Evolutionary conservation across 1,140 invertebrate genomes (phyloP).

Genomic region (Centruroides sculpturatus): DNA sequence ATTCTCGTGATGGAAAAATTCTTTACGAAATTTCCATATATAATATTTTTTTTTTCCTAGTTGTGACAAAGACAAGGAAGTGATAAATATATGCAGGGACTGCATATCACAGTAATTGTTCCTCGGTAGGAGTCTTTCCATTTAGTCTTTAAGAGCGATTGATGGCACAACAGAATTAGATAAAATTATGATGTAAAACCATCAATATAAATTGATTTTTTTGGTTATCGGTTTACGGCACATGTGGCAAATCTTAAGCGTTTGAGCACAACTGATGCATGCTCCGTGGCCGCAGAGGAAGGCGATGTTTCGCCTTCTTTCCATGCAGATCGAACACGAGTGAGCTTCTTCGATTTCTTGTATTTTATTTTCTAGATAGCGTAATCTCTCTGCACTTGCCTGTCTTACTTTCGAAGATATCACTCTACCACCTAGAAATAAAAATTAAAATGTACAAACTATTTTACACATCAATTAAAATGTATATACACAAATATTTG

Average conservation of each 20-base stretch:
- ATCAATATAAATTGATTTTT: conserved; percentile 58
- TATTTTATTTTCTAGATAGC: conserved; percentile 66
- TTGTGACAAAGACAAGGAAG: too few relatives aligned
- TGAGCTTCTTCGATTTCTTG: conserved; percentile 75
- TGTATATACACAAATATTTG: too few relatives aligned
- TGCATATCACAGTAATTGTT: too few relatives aligned
- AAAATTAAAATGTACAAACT: not conserved
- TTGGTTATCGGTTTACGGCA: conserved; percentile 74
- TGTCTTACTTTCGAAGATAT: conserved; percentile 37
- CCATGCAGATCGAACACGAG: conserved; percentile 48
- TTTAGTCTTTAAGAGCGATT: too few relatives aligned
- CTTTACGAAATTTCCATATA: too few relatives aligned
- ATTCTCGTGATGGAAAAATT: too few relatives aligned
- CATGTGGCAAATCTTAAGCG: conserved; percentile 77
- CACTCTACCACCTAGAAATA: conserved; percentile 17
- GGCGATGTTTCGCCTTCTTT: conserved; percentile 56
- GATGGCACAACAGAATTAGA: not conserved
- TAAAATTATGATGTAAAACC: not conserved
- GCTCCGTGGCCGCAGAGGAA: conserved; percentile 81
- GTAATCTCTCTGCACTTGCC: conserved; percentile 42
- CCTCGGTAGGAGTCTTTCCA: too few relatives aligned
- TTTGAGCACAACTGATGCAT: conserved; percentile 64
- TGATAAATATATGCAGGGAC: too few relatives aligned
- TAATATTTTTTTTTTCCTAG: too few relatives aligned
- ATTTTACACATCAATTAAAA: too few relatives aligned